Evolutionary conservation across 2,888 invertebrate genomes (phyloP).

Genomic region (Cremastobaeus sp.): DNA sequence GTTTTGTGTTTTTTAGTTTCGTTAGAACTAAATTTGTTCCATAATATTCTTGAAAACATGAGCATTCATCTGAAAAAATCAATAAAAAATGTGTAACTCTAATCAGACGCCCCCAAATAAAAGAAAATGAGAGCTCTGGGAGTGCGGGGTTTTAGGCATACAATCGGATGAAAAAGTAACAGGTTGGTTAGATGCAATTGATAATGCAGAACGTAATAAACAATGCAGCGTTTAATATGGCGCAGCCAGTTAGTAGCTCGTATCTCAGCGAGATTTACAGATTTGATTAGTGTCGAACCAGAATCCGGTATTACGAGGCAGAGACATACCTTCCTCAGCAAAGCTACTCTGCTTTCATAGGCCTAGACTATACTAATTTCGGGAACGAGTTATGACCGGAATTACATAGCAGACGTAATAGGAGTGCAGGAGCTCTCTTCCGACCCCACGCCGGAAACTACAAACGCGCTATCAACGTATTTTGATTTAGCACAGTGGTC

Average conservation of each 20-base stretch:
- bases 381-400: constrained; percentile 68
- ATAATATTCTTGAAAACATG: no score
- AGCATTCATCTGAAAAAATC: no score
- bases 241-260: constrained; percentile 17
- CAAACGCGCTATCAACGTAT: constrained; percentile 51
- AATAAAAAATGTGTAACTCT: no score
- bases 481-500: constrained; percentile 49
- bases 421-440: constrained; percentile 7
- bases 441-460: constrained; percentile 21
- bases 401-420: constrained; percentile 60
- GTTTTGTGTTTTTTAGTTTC: no score
- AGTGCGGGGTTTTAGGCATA: no score
- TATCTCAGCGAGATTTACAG: constrained; percentile 59
- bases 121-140: no score
- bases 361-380: constrained; percentile 75
- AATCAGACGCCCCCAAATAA: no score
- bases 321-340: constrained; percentile 46
- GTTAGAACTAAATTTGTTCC: no score
- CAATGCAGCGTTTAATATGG: constrained; percentile 49
- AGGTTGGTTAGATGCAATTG: constrained; percentile 21
- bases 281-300: constrained; percentile 61
- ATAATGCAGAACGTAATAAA: constrained; percentile 32
- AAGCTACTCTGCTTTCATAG: constrained; percentile 56
- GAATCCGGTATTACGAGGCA: constrained; percentile 55
- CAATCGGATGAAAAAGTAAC: no score